Base-by-base conservation (phyloP, 2,888 invertebrate species). In the Platerodrilus igneus region DNA sequence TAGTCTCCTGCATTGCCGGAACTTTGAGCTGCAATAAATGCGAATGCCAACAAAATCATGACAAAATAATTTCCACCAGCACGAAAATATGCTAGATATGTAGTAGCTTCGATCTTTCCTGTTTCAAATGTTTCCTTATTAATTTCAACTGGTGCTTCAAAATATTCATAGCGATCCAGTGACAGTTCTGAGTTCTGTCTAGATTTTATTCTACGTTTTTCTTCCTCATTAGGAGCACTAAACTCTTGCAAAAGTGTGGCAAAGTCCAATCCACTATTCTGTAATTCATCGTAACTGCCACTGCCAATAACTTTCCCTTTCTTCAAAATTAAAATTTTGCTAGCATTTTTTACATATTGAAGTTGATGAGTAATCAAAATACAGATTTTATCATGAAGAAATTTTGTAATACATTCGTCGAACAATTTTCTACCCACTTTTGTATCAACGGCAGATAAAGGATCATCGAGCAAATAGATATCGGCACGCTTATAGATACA, bases 401-500 rank as follows among this genome's bases (percentile, higher is more conserved):
- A 72, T 13, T 76, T 77, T 44, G 69, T 70, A 47, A 88, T 79
- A 57, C 86, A 89, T 57, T 77, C 76, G 21, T 85, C 77, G 63
- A 84, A 89, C 4, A 84, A 64, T 55, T 82, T 78, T 37, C 79
- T 75, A 1, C 84, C 84, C 0, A 89, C 87, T 44, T 79, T 78
- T 0, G 84, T 74, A 57, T 90, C 90, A 0, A 89, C 87, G 0
- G 88, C 87, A 16, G 86, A 86, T 15, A 89, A 65, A 0, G 89
- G 89, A 63, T 90, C 89, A 55, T 90, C 88, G 28, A 89, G n/a
- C n/a, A n/a, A n/a, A n/a, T n/a, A n/a, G n/a, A n/a, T n/a, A n/a
- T n/a, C n/a, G n/a, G n/a, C n/a, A 63, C 17, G 87, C 68, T 57
- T 87, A 58, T 88, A 89, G 31, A 88, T 71, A 5, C 84, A 80